Base-by-base conservation (phyloP, 2,113 vertebrate genomes). In the Crypturellus undulatus region DNA sequence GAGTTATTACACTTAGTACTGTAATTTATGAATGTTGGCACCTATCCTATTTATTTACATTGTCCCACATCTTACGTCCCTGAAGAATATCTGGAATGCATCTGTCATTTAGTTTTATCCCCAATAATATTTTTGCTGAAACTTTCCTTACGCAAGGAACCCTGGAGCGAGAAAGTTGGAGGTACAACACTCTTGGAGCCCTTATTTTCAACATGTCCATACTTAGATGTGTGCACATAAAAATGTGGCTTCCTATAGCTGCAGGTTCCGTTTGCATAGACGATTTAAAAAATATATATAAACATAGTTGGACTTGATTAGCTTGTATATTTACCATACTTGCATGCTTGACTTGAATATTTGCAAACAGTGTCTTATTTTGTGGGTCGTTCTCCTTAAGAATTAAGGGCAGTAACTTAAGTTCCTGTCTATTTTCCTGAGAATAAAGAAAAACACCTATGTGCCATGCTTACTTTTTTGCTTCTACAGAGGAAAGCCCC, bases 1-100 rank as follows among this genome's bases (percentile, higher is more conserved):
- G 38, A 38, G 38, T 38, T 38, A 38, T 38, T 38, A 38, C 38
- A 38, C 38, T 38, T 38, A 38, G 38, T 9, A 38, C 90, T 95
- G 43, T 90, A 95, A 91, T 88, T 94, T 89, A 79, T 92, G 79
- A 87, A 85, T 42, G 24, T 67, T 89, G 87, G 75, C 36, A 92
- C 65, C 72, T 12, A 30, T 38, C 32, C 28, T 79, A 19, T 82
- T 92, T 93, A 72, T 84, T 95, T 95, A 70, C 49, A 73, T 32
- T 79, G 82, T 69, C 76, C 69, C 72, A 88, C 56, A 85, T 42
- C 68, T 83, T 79, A 42, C 28, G 60, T 12, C 47, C 68, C 51
- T 9, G 3, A 84, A 91, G 30, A 89, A 14, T 56, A 88, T 52
- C 42, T 71, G 76, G 40, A 91, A 80, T 21, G 24, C 20, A 36